These are phyloP conservation scores for Hydraecia micacea DNA, from an alignment of 2,888 invertebrate genomes.

Conservation along the genomic window DNA sequence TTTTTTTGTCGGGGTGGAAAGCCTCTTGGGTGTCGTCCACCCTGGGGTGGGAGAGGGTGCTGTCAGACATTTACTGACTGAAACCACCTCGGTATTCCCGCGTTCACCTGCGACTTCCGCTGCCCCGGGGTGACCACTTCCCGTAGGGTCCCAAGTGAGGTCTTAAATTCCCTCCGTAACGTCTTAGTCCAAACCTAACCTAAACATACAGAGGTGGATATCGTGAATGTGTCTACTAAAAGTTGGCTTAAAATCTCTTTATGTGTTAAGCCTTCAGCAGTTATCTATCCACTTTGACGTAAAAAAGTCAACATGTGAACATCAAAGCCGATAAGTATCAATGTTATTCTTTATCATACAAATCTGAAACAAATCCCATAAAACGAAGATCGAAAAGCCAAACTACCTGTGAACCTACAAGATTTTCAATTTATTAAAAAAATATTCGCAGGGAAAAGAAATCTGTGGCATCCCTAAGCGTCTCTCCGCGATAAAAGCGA, in stretches of 20 bases:
- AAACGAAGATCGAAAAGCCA: constrained; percentile 26
- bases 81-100: too few species aligned
- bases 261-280: not conserved
- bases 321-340: not conserved
- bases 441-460: constrained; percentile 37
- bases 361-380: constrained; percentile 19
- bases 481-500: constrained; percentile 69
- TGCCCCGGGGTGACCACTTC: too few species aligned
- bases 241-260: not conserved
- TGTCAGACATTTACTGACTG: too few species aligned
- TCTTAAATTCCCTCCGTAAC: too few species aligned
- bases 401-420: constrained; percentile 25
- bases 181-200: too few species aligned
- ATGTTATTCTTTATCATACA: constrained; percentile 25
- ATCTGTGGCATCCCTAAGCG: constrained; percentile 68
- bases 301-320: not conserved
- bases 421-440: constrained; percentile 61
- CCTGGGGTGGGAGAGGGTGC: too few species aligned
- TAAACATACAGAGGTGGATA: not conserved
- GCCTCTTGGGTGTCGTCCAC: too few species aligned
- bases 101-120: too few species aligned
- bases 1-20: too few species aligned
- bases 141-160: too few species aligned
- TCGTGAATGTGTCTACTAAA: not conserved
- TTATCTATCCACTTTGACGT: not conserved